Percentiles rank a stretch among this genome's conserved stretches.
Evolutionary conservation across 2,113 vertebrate species (phyloP).

Genomic region (Excalfactoria chinensis): DNA sequence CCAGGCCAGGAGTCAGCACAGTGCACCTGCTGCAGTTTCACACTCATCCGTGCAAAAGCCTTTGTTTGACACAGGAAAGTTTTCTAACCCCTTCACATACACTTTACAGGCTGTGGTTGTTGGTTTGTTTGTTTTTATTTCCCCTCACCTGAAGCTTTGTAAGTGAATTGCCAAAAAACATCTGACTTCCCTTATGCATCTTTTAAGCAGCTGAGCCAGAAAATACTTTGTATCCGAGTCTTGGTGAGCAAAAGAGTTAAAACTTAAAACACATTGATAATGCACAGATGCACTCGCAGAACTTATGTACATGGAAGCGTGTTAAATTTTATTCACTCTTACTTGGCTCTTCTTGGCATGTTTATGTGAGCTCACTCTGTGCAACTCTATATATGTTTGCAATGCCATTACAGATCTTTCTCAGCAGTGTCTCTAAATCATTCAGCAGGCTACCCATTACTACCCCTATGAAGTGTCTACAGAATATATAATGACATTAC

Average conservation of each 20-base stretch:
- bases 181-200: not conserved
- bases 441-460: not conserved
- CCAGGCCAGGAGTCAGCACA: fast-evolving
- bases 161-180: not conserved
- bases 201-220: not conserved
- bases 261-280: not conserved
- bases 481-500: not conserved
- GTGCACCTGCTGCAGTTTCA: not conserved
- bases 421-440: not conserved
- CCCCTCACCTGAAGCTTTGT: not conserved
- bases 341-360: not conserved
- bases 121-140: not conserved
- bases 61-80: not conserved
- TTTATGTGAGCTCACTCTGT: not conserved
- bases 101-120: not conserved
- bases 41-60: not conserved
- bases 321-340: not conserved
- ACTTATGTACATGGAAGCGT: not conserved
- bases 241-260: not conserved
- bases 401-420: not conserved
- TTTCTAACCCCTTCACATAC: not conserved
- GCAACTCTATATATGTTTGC: not conserved
- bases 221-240: not conserved
- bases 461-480: not conserved
- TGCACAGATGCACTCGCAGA: not conserved